These are phyloP conservation scores for Novumbra hubbsi DNA, from an alignment of 2,797 vertebrate genomes.

Conservation along the genomic window DNA sequence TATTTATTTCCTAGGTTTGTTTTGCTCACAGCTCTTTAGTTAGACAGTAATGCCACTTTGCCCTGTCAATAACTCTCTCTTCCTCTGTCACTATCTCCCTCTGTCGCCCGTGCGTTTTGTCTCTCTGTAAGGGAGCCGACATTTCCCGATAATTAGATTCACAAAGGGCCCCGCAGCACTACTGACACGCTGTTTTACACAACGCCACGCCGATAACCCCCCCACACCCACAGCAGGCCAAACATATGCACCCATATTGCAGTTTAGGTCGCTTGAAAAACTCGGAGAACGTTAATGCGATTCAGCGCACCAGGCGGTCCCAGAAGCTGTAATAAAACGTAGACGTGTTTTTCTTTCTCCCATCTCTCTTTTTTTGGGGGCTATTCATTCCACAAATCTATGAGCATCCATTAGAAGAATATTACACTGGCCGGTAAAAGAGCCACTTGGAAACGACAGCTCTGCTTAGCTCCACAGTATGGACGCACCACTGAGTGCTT, in stretches of 20 bases:
- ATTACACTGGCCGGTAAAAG: constrained; percentile 65
- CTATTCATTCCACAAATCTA: constrained; percentile 65
- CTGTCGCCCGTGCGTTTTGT: constrained; percentile 30
- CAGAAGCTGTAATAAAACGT: constrained; percentile 15
- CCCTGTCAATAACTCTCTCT: background rate
- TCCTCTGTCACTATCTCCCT: constrained; percentile 11
- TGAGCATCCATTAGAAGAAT: constrained; percentile 69
- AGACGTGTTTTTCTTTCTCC: constrained; percentile 16
- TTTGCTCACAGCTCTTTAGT: background rate
- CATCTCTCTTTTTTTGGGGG: constrained; percentile 2
- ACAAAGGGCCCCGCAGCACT: constrained; percentile 42
- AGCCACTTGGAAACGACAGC: constrained; percentile 65
- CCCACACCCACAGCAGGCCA: constrained; percentile 19
- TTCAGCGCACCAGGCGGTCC: constrained; percentile 19
- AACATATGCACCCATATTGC: constrained; percentile 26
- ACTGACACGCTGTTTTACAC: constrained; percentile 24
- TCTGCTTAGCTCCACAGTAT: constrained; percentile 72
- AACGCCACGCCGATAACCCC: constrained; percentile 32
- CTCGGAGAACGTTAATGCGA: constrained; percentile 30
- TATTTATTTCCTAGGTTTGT: background rate
- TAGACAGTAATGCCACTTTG: background rate
- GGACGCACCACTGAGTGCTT: constrained; percentile 49
- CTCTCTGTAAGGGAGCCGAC: constrained; percentile 21
- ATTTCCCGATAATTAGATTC: constrained; percentile 47
- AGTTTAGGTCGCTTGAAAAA: constrained; percentile 27